Evolutionary conservation across 2,113 vertebrate species (phyloP), one percentile per base, ranked within the genome.

Genomic region (Mesembrinibis cayennensis): DNA sequence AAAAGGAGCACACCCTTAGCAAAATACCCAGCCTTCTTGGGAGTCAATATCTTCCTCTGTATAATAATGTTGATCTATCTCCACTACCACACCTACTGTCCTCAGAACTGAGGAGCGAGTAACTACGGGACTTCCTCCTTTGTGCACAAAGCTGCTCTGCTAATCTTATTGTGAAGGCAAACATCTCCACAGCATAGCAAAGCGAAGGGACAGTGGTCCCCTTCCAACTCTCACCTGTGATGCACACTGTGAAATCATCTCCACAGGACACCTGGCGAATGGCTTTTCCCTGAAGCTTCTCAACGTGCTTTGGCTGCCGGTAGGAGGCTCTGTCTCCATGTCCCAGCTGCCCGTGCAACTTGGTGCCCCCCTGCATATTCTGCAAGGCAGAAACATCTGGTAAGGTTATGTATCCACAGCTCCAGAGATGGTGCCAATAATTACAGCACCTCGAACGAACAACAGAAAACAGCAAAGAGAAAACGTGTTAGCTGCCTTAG

Each of bases 301-400:
- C 99, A 93, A 99, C 99, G 3, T 98, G 99, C 95, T 99, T 99
- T 16, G 99, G 99, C 96, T 99, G 99, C 26, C 99, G 98, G 95
- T 99, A 99, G 5, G 99, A 99, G 62, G 99, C 99, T 97, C 99
- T 99, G 97, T 99, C 99, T 52, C 99, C 99, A 4, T 99, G 99
- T 29, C 99, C 99, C 86, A 99, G 98, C 97, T 99, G 99, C 47
- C 99, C 99, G 0, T 99, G 99, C 97, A 99, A 98, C 96, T 99
- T 99, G 19, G 99, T 99, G 55, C 99, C 99, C 4, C 99, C 99
- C 85, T 99, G 99, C 97, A 99, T 99, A 85, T 99, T 99, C 99
- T 99, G 97, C 77, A 93, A 94, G 94, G 95, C 38, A 97, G 72
- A 95, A 69, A 94, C 59, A 53, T 15, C 73, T 78, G 49, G 29